Evolutionary conservation across 2,797 vertebrate species (phyloP), one percentile per base, ranked within the genome.

Genomic region (Lithobates pipiens): DNA sequence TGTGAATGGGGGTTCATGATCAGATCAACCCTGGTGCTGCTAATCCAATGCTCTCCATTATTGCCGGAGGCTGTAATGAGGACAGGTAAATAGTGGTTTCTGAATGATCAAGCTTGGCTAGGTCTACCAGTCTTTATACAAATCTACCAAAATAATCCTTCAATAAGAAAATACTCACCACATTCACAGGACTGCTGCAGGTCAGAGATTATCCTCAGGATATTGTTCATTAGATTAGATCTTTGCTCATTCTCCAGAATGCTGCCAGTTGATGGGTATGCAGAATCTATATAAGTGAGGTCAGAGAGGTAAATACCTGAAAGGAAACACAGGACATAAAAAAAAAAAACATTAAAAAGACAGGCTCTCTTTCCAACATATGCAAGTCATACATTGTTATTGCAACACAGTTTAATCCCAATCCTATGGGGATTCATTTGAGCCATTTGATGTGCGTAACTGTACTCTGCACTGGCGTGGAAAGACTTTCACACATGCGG

Each of bases 161-260:
- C 6, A 16, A 18, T 4, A 18, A 16, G 50, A 18, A 25, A 6
- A 25, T n/a, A 85, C 97, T 90, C 89, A 99, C 98, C 98, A 65
- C 98, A 99, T 91, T 97, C 97, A 91, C 97, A 99, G 0, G 97
- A 99, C 91, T 98, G 97, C 91, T 99, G 98, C 90, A 99, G 92
- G 89, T 99, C 98, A 2, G 98, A 98, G 93, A 99, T 99, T 89
- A 99, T 99, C 92, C 98, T 94, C 89, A 99, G 96, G 77, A 99
- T 97, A 92, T 99, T 99, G 92, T 99, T 99, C 97, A 99, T 99
- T 89, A 98, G 92, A 90, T 99, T 99, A 86, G 98, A 98, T 91
- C 98, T 95, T 90, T 99, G 97, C 88, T 99, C 98, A 9, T 95
- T 98, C 93, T 99, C 98, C 93, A 99, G 93, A 90, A 99, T 99